Evolutionary conservation across 2,888 invertebrate genomes (phyloP), one percentile per base, ranked within the genome.

Genomic region (Selenia dentaria): DNA sequence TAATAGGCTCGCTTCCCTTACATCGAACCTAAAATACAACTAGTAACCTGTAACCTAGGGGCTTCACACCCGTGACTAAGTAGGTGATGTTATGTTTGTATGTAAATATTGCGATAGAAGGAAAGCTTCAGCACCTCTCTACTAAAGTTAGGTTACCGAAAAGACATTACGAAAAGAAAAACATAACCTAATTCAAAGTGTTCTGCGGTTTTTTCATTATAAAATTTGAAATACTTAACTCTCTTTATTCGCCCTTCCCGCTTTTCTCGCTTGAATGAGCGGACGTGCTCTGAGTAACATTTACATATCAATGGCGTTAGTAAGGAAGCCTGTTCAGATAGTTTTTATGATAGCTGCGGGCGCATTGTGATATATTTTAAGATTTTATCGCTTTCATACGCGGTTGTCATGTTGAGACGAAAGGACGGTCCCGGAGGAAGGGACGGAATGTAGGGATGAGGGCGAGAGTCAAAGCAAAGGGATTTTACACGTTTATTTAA

Each of bases 351-450:
- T 36, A 16, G 14, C 34, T 11, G 25, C 6, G 12, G 36, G 31
- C 29, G 35, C 8, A 32, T 36, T 43, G 31, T 20, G 25, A 26
- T 12, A 32, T 36, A 31, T 29, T 34, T 26, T 4, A 20, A 44
- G 32, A 37, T 32, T 44, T 33, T 44, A 37, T 37, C 32, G 26
- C 26, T 27, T 42, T 25, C 20, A 32, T 26, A 37, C 22, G 18
- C 26, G 31, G 27, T 13, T 44, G 37, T 37, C 37, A 14, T 44
- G 44, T 44, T 35, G 14, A 22, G 24, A 20, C 33, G 13, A 27
- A 28, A 28, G 24, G 26, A 27, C 20, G 20, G 36, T 27, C 35
- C 28, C 42, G 18, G 6, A 29, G 9, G 22, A 10, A 31, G 32
- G 37, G 37, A 27, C 32, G 37, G 43, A 32, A 32, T 32, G 38